These are phyloP conservation scores for Coreoperca whiteheadi DNA, from an alignment of 2,113 vertebrate genomes.

Conservation along the genomic window DNA sequence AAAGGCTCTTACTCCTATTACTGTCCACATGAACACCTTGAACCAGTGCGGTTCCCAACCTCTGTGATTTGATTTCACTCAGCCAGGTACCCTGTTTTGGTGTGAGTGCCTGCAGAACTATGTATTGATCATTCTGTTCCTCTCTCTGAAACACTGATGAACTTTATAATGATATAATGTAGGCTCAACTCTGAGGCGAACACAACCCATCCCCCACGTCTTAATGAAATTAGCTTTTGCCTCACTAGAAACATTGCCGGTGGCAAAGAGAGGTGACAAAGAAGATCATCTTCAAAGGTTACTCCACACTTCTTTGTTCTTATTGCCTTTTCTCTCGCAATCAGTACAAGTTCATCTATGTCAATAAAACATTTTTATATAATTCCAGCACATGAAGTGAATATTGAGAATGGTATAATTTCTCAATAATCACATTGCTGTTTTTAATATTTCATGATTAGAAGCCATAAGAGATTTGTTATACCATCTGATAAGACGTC, in stretches of 20 bases:
- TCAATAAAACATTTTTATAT: conserved; percentile 70
- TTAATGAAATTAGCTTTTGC: conserved; percentile 81
- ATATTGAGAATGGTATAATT: conserved; percentile 69
- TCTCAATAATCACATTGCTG: conserved; percentile 62
- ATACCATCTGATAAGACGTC: conserved; percentile 38
- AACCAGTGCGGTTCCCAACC: conserved; percentile 19
- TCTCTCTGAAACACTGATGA: conserved; percentile 51
- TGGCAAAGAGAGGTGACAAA: conserved; percentile 76
- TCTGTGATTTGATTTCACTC: conserved; percentile 54
- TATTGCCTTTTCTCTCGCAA: conserved; percentile 68
- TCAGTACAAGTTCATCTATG: conserved; percentile 70
- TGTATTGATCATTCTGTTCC: conserved; percentile 58
- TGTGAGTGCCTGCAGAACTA: conserved; percentile 51
- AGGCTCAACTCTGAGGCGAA: conserved; percentile 45
- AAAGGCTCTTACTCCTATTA: conserved; percentile 57
- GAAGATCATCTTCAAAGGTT: conserved; percentile 81
- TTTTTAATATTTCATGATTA: conserved; percentile 74
- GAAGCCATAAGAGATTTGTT: conserved; percentile 55
- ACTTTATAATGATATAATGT: conserved; percentile 61
- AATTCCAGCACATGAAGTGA: conserved; percentile 59
- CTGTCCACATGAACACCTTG: conserved; percentile 52
- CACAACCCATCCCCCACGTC: conserved; percentile 59
- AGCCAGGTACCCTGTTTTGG: conserved; percentile 36
- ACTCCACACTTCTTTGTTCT: conserved; percentile 67
- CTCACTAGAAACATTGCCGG: conserved; percentile 65